Base-by-base conservation (phyloP, 2,113 vertebrate species). In the Pollimyrus isidori region DNA sequence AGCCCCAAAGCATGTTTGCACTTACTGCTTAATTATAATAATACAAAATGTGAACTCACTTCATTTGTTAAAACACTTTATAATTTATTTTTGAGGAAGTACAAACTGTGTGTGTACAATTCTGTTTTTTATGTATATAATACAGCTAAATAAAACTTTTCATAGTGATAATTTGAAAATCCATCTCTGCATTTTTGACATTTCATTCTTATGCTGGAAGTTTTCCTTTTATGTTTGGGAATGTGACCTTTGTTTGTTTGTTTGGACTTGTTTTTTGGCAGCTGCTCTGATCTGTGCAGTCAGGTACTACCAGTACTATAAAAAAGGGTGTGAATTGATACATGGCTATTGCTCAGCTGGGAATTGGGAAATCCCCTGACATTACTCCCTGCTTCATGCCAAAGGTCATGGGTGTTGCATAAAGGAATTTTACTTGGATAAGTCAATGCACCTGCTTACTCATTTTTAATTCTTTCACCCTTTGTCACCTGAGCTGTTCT, bases 41-140 rank as follows among this genome's bases (percentile, higher is more conserved):
- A 62, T 58, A 50, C 23, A 10, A 42, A 62, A 87, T 62, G 35
- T 42, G 53, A 65, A 62, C 65, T 88, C 48, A n/a, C 46, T 13
- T 87, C 87, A n/a, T 87, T 80, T 69, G 50, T 73, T 86, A 50
- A 87, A 90, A 87, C 21, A 23, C 86, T 89, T 87, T 82, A 88
- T 88, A 87, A 90, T 88, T 87, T 93, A 93, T 93, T 92, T 92
- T 65, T 91, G 89, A 91, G 90, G 92, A 93, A 92, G 91, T 94
- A 93, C 93, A 30, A 52, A 85, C 53, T 91, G 92, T 92, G 90
- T 87, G 5, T 46, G 69, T 30, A 90, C 15, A 35, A 90, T 90
- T 42, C 50, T 73, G n/a, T 39, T 90, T 87, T 91, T 94, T 93
- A 91, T 50, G 50, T 92, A 92, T 76, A 84, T 90, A 88, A 94